A percentile compares a stretch with the other conserved stretches of the same genome.
phyloP scores from a whole-genome alignment of 2,888 invertebrate species.

The Conistra vaccinii region DNA sequence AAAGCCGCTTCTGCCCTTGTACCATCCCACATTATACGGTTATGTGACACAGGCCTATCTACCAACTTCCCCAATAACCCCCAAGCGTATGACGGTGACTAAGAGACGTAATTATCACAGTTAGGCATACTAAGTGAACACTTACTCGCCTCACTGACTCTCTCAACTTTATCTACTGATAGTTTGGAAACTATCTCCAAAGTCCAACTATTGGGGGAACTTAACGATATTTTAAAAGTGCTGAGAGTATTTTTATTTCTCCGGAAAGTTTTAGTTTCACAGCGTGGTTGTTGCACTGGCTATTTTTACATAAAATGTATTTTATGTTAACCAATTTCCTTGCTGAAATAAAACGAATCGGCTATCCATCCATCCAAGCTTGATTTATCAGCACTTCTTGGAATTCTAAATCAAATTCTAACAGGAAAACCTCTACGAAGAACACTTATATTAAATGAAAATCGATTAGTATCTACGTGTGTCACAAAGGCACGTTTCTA shows the following conservation, averaged over 20 bases:
- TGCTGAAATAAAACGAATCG: not conserved
- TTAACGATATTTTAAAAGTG: slow-evolving; percentile 54
- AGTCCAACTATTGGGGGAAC: slow-evolving; percentile 41
- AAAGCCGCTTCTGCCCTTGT: not conserved
- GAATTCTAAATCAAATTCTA: slow-evolving; percentile 4
- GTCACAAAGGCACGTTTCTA: slow-evolving; percentile 56
- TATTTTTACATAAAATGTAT: slow-evolving; percentile 8
- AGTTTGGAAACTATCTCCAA: slow-evolving; percentile 53
- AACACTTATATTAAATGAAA: slow-evolving; percentile 32
- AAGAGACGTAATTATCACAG: slow-evolving; percentile 57
- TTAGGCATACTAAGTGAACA: slow-evolving; percentile 59
- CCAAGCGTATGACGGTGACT: slow-evolving; percentile 40
- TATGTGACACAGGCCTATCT: slow-evolving; percentile 22
- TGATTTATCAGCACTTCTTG: not conserved
- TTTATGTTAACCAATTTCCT: slow-evolving; percentile 4
- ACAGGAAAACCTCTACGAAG: slow-evolving; percentile 4
- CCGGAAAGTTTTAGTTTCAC: slow-evolving; percentile 11
- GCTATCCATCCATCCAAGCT: not conserved
- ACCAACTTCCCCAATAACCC: slow-evolving; percentile 54
- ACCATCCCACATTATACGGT: slow-evolving; percentile 24
- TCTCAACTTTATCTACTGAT: slow-evolving; percentile 45
- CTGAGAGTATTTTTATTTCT: slow-evolving; percentile 20
- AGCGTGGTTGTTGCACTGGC: not conserved
- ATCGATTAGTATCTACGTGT: slow-evolving; percentile 35
- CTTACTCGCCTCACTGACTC: slow-evolving; percentile 54